These are phyloP conservation scores for Willowsia nigromaculata DNA, from an alignment of 2,888 invertebrate species.

Conservation along the genomic window DNA sequence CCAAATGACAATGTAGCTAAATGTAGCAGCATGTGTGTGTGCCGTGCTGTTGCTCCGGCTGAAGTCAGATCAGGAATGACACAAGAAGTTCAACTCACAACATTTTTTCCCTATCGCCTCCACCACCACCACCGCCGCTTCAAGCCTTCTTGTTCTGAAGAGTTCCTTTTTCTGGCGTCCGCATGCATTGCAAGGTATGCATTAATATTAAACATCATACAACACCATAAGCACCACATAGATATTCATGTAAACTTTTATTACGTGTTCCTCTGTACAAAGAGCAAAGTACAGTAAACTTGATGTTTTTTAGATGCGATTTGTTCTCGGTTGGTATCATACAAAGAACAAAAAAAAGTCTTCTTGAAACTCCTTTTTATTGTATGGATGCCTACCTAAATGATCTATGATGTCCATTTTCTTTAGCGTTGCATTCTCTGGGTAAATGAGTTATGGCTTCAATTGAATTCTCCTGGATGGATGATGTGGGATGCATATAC, in stretches of 20 bases:
- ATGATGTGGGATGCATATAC: constrained; percentile 23
- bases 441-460: constrained; percentile 65
- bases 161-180: neutral
- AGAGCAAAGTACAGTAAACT: constrained; percentile 30
- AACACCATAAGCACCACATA: neutral
- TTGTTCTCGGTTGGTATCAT: neutral
- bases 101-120: neutral
- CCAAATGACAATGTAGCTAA: neutral
- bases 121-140: neutral
- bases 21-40: constrained; percentile 8
- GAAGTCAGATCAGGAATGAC: constrained; percentile 68
- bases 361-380: neutral
- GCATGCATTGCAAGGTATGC: constrained; percentile 31
- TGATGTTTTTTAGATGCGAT: constrained; percentile 5
- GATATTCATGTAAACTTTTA: neutral
- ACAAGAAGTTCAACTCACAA: constrained; percentile 51
- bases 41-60: constrained; percentile 53
- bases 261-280: neutral
- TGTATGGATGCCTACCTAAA: constrained; percentile 15
- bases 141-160: neutral
- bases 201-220: neutral
- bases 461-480: constrained; percentile 65
- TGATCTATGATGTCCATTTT: constrained; percentile 37
- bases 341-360: constrained; percentile 28
- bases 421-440: neutral